Evolutionary conservation across 2,113 vertebrate species (phyloP).

Genomic region (Callipepla squamata): DNA sequence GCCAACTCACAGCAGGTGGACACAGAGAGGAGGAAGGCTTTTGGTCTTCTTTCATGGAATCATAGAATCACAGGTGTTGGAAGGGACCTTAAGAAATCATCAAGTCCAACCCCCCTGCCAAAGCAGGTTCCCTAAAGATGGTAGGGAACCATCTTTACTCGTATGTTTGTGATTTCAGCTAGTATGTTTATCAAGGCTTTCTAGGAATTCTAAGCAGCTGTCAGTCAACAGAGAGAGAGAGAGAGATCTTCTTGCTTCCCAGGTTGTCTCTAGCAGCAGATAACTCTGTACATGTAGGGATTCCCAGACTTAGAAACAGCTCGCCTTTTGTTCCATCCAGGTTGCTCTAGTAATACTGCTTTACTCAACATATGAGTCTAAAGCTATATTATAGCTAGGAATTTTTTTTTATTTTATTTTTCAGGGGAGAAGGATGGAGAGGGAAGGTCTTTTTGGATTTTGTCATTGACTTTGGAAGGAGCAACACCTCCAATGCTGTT

Average conservation of each 20-base stretch:
- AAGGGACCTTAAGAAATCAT: too few relatives aligned
- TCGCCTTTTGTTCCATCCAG: neutral
- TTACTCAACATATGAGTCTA: neutral
- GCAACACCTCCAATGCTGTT: slow-evolving; percentile 32
- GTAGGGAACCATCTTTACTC: neutral
- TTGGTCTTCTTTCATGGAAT: neutral
- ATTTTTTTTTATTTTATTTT: neutral
- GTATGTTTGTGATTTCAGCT: neutral
- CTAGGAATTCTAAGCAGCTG: neutral
- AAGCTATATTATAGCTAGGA: neutral
- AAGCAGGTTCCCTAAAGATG: too few relatives aligned
- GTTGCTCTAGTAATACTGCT: neutral
- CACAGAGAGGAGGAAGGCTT: neutral
- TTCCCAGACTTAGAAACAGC: neutral
- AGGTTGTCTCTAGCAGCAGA: fast-evolving
- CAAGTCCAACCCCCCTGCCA: too few relatives aligned
- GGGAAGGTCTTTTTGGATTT: neutral
- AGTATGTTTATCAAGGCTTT: neutral
- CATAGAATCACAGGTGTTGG: too few relatives aligned
- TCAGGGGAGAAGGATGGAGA: too few relatives aligned
- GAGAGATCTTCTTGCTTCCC: neutral
- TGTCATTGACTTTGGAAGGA: neutral
- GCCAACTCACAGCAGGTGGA: fast-evolving
- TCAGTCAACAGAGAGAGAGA: neutral
- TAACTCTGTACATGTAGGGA: fast-evolving